Conservation (phyloP, 2,888 invertebrate genomes). For the Perizoma affinitatum region DNA sequence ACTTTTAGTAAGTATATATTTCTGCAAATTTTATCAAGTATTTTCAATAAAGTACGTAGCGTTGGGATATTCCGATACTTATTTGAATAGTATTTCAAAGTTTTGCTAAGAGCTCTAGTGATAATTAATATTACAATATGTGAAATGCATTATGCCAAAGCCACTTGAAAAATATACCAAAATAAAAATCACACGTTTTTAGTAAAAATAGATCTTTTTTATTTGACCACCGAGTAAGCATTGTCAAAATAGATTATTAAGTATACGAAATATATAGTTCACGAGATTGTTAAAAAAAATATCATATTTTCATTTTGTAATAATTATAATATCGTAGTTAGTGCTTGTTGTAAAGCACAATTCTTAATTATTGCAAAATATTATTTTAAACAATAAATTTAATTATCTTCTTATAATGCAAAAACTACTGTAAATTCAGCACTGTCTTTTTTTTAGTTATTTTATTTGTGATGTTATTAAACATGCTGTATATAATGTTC, state of each 20-base stretch:
- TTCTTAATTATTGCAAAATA: neutral
- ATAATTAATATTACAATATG: constrained; percentile 18
- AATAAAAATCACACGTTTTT: constrained; percentile 8
- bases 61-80: neutral
- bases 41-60: constrained; percentile 1
- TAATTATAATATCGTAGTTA: neutral
- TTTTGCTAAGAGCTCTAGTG: neutral
- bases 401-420: constrained; percentile 19
- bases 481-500: constrained; percentile 50
- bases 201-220: constrained; percentile 10
- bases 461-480: constrained; percentile 30
- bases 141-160: constrained; percentile 62
- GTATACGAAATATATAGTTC: no score
- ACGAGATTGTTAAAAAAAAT: no score
- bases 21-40: constrained; percentile 7
- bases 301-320: no score
- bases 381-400: neutral
- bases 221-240: constrained; percentile 14
- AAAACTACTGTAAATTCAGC: neutral
- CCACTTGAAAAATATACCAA: constrained; percentile 6
- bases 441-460: constrained; percentile 6
- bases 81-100: no score
- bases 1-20: neutral
- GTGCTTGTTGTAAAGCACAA: constrained; percentile 10
- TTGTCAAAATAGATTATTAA: neutral